phyloP scores from a whole-genome alignment of 1,140 invertebrate genomes.

The Drosophila novamexicana region DNA sequence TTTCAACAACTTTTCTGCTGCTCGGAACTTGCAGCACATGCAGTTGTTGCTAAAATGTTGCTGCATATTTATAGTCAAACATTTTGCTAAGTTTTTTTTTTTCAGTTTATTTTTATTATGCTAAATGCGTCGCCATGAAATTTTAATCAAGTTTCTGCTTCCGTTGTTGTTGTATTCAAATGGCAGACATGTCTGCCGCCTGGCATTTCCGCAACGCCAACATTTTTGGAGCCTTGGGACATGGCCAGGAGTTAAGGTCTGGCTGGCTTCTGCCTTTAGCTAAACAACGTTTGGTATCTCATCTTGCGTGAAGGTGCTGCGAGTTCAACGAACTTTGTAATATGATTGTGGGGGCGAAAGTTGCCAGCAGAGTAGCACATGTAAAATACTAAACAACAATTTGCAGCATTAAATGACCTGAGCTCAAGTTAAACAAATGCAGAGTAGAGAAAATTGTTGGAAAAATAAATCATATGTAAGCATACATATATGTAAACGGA shows the following conservation, averaged over 20 bases:
- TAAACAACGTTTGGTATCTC: not conserved
- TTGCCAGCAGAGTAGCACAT: too few species aligned
- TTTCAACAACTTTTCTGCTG: slow-evolving; percentile 41
- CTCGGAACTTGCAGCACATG: slow-evolving; percentile 22
- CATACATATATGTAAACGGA: too few species aligned
- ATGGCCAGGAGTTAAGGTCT: slow-evolving; percentile 9
- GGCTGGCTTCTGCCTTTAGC: not conserved
- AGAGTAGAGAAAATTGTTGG: too few species aligned
- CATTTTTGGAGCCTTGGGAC: slow-evolving; percentile 41
- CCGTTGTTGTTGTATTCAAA: slow-evolving; percentile 38
- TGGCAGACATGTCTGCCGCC: slow-evolving; percentile 62
- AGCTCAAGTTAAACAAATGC: too few species aligned
- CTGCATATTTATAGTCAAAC: slow-evolving; percentile 38
- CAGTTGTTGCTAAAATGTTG: slow-evolving; percentile 33
- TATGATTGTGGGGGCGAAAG: too few species aligned
- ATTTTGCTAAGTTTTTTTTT: slow-evolving; percentile 5
- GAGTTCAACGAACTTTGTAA: slow-evolving; percentile 19
- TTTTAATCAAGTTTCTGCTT: slow-evolving; percentile 62
- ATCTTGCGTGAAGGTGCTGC: slow-evolving; percentile 9
- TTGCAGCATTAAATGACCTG: too few species aligned
- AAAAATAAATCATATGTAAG: too few species aligned
- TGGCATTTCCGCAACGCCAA: slow-evolving; percentile 47
- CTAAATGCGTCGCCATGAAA: slow-evolving; percentile 61
- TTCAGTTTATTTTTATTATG: slow-evolving; percentile 30
- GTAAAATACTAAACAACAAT: too few species aligned